These are phyloP conservation scores for Dicyrtomina minuta DNA, from an alignment of 2,888 invertebrate genomes.

Conservation along the genomic window DNA sequence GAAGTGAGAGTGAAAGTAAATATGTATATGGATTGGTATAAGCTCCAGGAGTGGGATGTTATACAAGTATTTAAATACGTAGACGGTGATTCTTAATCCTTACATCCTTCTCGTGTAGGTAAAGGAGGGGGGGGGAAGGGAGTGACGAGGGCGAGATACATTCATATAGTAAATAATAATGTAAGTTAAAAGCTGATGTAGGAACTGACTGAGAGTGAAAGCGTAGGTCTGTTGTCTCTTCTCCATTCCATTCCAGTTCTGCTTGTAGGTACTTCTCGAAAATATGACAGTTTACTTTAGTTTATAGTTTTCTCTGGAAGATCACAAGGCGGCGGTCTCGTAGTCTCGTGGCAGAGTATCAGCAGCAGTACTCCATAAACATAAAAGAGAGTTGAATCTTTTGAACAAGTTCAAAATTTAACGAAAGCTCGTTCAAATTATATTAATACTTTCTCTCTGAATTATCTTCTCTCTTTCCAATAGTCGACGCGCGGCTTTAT, in stretches of 20 bases:
- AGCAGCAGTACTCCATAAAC: neutral
- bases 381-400: conserved; percentile 22
- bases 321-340: neutral
- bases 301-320: conserved; percentile 1
- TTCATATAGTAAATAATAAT: neutral
- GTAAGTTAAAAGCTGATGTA: too few relatives aligned
- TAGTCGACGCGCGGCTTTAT: too few relatives aligned
- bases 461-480: neutral
- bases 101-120: too few relatives aligned
- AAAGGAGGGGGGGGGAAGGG: neutral
- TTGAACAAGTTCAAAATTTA: conserved; percentile 9
- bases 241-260: neutral
- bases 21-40: too few relatives aligned
- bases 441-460: conserved; percentile 7
- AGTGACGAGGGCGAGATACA: neutral
- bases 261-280: neutral
- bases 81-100: too few relatives aligned
- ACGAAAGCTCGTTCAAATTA: conserved; percentile 8
- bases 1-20: too few relatives aligned
- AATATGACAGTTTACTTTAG: conserved; percentile 16
- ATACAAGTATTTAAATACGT: too few relatives aligned
- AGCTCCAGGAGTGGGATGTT: too few relatives aligned
- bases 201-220: neutral
- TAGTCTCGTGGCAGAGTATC: too few relatives aligned
- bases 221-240: neutral